Conservation (phyloP, 2,113 vertebrate genomes). For the Ptilonorhynchus violaceus region DNA sequence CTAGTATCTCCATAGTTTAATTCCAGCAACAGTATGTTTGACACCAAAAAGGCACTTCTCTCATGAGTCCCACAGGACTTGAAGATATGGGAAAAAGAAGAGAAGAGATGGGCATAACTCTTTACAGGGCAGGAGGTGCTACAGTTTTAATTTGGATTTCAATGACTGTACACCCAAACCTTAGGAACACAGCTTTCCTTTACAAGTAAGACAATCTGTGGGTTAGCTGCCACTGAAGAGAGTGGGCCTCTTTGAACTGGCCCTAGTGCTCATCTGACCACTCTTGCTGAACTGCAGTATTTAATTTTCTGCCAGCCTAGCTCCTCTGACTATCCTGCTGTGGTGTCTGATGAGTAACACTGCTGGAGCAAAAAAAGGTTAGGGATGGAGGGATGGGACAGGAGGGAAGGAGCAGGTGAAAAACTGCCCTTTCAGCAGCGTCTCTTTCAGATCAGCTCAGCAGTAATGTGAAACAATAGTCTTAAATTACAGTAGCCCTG, state of each 20-base stretch:
- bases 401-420: neutral
- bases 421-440: neutral
- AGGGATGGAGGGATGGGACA: neutral
- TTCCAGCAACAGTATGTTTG: neutral
- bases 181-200: neutral
- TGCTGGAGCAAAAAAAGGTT: neutral
- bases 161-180: neutral
- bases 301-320: neutral
- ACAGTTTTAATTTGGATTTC: neutral
- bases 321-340: neutral
- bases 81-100: neutral
- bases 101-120: neutral
- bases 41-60: neutral
- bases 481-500: neutral
- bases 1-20: neutral
- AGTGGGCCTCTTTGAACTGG: neutral
- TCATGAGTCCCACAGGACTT: neutral
- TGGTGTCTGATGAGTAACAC: neutral
- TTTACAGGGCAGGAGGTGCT: neutral
- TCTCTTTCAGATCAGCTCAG: neutral
- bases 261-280: neutral
- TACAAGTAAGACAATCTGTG: neutral
- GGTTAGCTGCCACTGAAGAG: neutral
- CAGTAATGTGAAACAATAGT: neutral
- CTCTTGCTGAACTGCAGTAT: neutral